phyloP scores from a whole-genome alignment of 35 echinoderm and acorn worm species.

The Anneissia japonica region DNA sequence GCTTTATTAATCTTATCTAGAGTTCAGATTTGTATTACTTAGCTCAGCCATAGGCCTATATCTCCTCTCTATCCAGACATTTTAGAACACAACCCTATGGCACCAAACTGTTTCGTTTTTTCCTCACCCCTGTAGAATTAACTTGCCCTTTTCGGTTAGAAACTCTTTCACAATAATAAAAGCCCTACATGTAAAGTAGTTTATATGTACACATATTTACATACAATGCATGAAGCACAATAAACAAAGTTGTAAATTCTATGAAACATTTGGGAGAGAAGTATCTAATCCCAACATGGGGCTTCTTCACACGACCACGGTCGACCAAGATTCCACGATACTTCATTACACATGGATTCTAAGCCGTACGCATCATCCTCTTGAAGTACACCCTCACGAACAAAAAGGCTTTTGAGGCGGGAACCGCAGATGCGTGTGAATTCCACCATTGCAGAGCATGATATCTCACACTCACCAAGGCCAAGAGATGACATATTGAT shows the following conservation, averaged over 20 bases:
- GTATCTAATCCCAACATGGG: conserved; percentile 49
- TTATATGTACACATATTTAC: neutral
- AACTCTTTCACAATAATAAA: too few species aligned
- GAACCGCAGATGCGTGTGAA: conserved; percentile 55
- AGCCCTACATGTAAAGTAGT: neutral
- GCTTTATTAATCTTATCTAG: too few species aligned
- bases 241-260: neutral
- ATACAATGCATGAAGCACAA: neutral
- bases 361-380: conserved; percentile 55
- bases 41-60: too few species aligned
- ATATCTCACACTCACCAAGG: conserved; percentile 68
- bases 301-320: conserved; percentile 52
- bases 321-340: conserved; percentile 54
- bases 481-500: conserved; percentile 56
- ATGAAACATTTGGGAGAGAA: too few species aligned
- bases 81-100: too few species aligned
- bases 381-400: conserved; percentile 56
- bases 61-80: too few species aligned
- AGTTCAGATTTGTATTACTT: too few species aligned
- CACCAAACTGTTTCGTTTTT: too few species aligned
- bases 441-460: conserved; percentile 47
- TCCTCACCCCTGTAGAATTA: too few species aligned
- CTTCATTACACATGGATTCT: conserved; percentile 25
- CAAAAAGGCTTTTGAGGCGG: conserved; percentile 48
- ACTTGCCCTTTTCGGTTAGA: too few species aligned